A percentile compares a stretch with the other conserved stretches of the same genome.
These are phyloP conservation scores for Heliconius aoede DNA, from an alignment of 2,888 invertebrate genomes.

Conservation along the genomic window DNA sequence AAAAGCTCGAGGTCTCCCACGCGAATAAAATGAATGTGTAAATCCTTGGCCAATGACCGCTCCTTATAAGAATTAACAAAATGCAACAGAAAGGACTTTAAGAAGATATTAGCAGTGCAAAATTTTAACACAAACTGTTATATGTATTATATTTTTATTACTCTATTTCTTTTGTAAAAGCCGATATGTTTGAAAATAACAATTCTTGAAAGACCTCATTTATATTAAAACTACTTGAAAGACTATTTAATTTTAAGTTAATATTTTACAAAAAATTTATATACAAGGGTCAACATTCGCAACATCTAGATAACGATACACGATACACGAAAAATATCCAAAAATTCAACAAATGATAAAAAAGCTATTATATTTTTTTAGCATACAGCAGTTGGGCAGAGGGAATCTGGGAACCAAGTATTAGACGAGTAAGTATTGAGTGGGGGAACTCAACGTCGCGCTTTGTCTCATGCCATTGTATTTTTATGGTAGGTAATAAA, in stretches of 20 bases:
- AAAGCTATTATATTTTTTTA: too few relatives aligned
- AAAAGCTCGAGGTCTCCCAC: conserved; percentile 69
- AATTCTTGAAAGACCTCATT: too few relatives aligned
- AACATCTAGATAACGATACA: not conserved
- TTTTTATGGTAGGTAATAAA: too few relatives aligned
- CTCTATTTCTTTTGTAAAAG: not conserved
- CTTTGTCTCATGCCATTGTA: too few relatives aligned
- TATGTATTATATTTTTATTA: not conserved
- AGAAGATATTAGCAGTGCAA: not conserved
- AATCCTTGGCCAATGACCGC: conserved; percentile 69
- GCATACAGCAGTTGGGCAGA: too few relatives aligned
- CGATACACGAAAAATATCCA: too few relatives aligned
- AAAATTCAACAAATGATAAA: too few relatives aligned
- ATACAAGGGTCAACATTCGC: not conserved
- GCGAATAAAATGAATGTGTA: conserved; percentile 60
- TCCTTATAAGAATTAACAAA: conserved; percentile 56
- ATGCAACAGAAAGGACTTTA: conserved; percentile 36
- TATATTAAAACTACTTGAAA: too few relatives aligned
- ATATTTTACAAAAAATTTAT: not conserved
- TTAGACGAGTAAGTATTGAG: too few relatives aligned
- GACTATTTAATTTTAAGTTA: too few relatives aligned
- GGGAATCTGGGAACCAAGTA: too few relatives aligned
- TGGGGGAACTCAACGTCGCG: too few relatives aligned
- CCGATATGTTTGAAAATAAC: not conserved
- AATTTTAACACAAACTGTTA: not conserved